Conservation (phyloP, 1,140 invertebrate genomes). For the Orius laevigatus region DNA sequence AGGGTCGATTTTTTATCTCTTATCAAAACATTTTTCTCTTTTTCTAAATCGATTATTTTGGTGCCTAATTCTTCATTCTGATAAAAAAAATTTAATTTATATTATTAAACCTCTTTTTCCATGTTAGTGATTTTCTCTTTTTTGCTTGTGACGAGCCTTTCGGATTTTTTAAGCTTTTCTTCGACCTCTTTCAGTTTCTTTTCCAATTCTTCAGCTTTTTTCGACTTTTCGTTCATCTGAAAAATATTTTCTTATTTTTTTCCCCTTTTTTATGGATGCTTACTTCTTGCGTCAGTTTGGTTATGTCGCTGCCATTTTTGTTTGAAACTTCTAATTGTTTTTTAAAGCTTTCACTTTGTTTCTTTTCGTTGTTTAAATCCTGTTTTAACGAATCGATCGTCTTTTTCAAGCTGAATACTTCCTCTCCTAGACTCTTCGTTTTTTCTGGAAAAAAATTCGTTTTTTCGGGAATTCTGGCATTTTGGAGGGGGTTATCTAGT, state of each 20-base stretch:
- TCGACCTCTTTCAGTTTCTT: conserved; percentile 35
- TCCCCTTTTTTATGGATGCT: neutral
- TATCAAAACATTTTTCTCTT: conserved; percentile 2
- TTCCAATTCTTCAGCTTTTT: conserved; percentile 18
- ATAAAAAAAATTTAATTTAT: neutral
- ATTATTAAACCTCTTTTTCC: conserved; percentile 32
- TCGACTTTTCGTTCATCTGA: conserved; percentile 17
- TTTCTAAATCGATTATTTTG: conserved; percentile 14
- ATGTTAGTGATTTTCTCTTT: conserved; percentile 41
- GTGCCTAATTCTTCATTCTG: conserved; percentile 10
- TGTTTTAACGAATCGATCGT: conserved; percentile 13
- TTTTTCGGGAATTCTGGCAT: too few species aligned
- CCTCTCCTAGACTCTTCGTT: conserved; percentile 7
- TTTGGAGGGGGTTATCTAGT: neutral
- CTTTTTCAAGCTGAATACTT: conserved; percentile 14
- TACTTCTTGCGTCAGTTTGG: conserved; percentile 17
- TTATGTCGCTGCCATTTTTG: conserved; percentile 4
- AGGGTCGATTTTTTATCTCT: conserved; percentile 9
- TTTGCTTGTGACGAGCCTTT: conserved; percentile 34
- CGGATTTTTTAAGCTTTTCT: conserved; percentile 40
- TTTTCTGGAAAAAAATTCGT: conserved; percentile 3
- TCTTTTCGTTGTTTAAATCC: conserved; percentile 16
- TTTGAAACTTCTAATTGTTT: conserved; percentile 15
- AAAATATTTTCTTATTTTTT: conserved; percentile 12
- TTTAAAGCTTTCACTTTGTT: conserved; percentile 11